A percentile compares a stretch with the other conserved stretches of the same genome.
Conservation (phyloP, 2,888 invertebrate genomes). For the Drosophila picticornis region DNA sequence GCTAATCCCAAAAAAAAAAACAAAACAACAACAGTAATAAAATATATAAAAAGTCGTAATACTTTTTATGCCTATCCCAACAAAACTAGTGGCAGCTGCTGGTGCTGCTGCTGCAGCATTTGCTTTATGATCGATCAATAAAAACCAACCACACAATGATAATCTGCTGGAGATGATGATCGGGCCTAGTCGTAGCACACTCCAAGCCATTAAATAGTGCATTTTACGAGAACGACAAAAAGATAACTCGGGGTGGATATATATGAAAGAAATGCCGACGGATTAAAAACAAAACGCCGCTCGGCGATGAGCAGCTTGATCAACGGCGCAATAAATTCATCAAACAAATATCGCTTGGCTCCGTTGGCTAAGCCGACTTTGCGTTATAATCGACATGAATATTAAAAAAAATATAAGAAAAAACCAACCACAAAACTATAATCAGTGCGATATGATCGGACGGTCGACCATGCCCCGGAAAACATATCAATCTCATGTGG, state of each 20-base stretch:
- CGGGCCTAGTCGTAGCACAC: constrained; percentile 52
- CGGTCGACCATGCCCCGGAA: constrained; percentile 41
- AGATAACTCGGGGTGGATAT: constrained; percentile 24
- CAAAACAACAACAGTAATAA: background rate
- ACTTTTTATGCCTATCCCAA: constrained; percentile 7
- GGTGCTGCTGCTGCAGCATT: background rate
- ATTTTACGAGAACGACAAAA: constrained; percentile 60
- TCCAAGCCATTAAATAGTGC: constrained; percentile 65
- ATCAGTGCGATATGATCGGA: constrained; percentile 77
- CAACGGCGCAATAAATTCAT: constrained; percentile 76
- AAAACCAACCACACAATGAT: constrained; percentile 41
- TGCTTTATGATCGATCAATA: constrained; percentile 53
- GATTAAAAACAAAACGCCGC: constrained; percentile 73
- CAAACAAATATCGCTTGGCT: constrained; percentile 69
- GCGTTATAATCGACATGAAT: constrained; percentile 74
- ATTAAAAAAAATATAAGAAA: constrained; percentile 59
- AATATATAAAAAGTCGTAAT: background rate
- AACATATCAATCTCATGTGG: constrained; percentile 76
- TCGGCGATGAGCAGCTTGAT: constrained; percentile 51
- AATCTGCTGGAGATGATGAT: constrained; percentile 52
- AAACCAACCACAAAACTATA: constrained; percentile 75
- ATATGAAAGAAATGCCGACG: constrained; percentile 64
- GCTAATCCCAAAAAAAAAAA: background rate
- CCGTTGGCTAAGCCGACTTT: constrained; percentile 40
- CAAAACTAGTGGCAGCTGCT: constrained; percentile 34